Evolutionary conservation across 2,113 vertebrate genomes (phyloP), one percentile per base, ranked within the genome.

Genomic region (Nyctibius bracteatus): DNA sequence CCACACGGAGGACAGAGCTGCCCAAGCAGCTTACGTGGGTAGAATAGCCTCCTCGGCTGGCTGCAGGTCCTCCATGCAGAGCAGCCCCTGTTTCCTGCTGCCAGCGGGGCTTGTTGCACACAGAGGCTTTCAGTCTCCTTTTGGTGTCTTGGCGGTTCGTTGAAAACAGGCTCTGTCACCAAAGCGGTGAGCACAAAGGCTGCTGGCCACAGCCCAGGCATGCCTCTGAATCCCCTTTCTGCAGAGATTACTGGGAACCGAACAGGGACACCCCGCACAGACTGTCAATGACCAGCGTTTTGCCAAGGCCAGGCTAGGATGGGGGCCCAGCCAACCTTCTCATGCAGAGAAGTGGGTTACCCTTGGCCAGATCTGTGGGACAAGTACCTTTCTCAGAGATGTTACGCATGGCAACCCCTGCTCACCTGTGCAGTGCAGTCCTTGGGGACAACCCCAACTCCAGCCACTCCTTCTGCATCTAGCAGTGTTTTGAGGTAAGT

Each of bases 191-290:
- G 70, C 43, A 95, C 80, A 95, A 93, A 86, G 74, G 70, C 65
- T 67, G 54, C 44, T 93, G 91, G 94, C 91, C 70, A 10, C 31
- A 35, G 47, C 80, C 94, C 91, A 95, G 80, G 13, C 75, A 7
- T 18, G 52, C 4, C 22, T 81, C 75, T 17, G 47, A 86, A n/a
- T 47, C 80, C 58, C 70, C 54, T 85, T 93, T 93, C 75, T 88
- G 63, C 74, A 58, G 70, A 49, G 70, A 78, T 86, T 71, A 81
- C 81, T 72, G 70, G 84, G 41, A 77, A 63, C 37, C n/a, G 0
- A 72, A 51, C 21, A 31, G 24, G 57, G 63, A 74, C 27, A 79
- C 55, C 78, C 66, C 1, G 27, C 35, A 4, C 52, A 88, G 88
- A 61, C 63, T 67, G 62, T n/a, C 94, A 95, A 85, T 58, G 79